A percentile compares a stretch with the other conserved stretches of the same genome.
phyloP scores from a whole-genome alignment of 2,113 vertebrate species.

The Anthoscopus minutus region DNA sequence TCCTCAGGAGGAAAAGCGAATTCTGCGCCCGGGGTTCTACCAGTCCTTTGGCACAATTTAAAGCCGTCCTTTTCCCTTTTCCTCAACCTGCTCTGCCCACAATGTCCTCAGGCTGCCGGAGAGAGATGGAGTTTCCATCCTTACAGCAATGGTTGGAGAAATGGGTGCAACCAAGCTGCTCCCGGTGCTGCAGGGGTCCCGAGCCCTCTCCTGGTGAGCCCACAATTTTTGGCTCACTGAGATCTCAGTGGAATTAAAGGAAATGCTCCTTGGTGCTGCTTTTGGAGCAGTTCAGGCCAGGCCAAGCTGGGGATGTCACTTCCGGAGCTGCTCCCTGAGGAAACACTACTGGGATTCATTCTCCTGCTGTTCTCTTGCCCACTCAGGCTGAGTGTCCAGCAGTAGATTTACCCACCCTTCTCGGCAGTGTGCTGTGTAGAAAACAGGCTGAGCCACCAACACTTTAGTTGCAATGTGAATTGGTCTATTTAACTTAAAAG shows the following conservation, averaged over 20 bases:
- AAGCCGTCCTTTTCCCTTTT: fast-evolving
- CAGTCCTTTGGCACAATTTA: too few relatives aligned
- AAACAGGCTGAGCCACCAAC: fast-evolving
- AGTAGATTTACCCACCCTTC: too few relatives aligned
- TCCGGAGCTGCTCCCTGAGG: background rate
- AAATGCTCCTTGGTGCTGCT: background rate
- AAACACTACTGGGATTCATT: background rate
- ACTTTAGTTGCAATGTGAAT: fast-evolving
- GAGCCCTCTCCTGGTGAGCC: too few relatives aligned
- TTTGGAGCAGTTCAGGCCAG: background rate
- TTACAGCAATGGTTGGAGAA: fast-evolving
- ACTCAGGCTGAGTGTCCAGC: fast-evolving
- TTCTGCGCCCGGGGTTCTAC: fast-evolving
- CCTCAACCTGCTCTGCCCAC: fast-evolving
- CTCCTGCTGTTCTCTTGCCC: background rate
- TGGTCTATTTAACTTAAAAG: background rate
- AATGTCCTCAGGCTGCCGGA: background rate
- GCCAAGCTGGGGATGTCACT: background rate
- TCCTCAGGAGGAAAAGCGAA: fast-evolving
- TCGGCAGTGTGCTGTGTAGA: fast-evolving
- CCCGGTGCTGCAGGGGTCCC: background rate
- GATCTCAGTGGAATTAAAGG: background rate
- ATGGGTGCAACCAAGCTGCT: background rate
- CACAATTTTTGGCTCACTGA: background rate
- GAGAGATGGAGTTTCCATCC: background rate